Evolutionary conservation across 2,113 vertebrate genomes (phyloP).

Genomic region (Cephalopholis sonnerati): DNA sequence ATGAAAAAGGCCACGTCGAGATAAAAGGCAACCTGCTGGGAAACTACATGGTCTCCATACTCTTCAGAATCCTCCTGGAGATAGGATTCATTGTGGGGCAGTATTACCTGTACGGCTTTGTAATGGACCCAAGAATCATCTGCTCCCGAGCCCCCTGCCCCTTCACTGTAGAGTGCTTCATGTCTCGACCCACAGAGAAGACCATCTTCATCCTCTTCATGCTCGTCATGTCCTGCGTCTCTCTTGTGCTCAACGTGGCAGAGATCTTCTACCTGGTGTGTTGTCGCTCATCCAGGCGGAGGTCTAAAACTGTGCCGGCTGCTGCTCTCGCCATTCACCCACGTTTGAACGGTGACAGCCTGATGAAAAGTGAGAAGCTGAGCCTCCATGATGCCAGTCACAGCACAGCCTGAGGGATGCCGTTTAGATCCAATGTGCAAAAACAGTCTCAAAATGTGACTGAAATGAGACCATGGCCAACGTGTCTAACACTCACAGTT

Average conservation of each 20-base stretch:
- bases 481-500: background rate
- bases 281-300: slow-evolving; percentile 19
- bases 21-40: slow-evolving; percentile 91
- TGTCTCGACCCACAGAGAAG: slow-evolving; percentile 97
- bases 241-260: slow-evolving; percentile 91
- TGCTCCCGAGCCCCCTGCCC: slow-evolving; percentile 92
- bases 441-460: background rate
- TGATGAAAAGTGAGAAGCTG: slow-evolving; percentile 41
- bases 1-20: slow-evolving; percentile 87
- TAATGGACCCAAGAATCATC: slow-evolving; percentile 88
- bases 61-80: slow-evolving; percentile 92
- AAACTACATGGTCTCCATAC: slow-evolving; percentile 92
- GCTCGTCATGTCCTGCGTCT: slow-evolving; percentile 88
- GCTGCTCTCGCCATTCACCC: slow-evolving; percentile 35
- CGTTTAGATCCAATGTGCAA: background rate
- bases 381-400: slow-evolving; percentile 35
- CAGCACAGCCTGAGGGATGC: slow-evolving; percentile 39
- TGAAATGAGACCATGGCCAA: background rate
- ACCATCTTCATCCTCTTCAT: slow-evolving; percentile 94
- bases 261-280: slow-evolving; percentile 92
- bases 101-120: slow-evolving; percentile 94
- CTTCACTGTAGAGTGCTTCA: slow-evolving; percentile 95
- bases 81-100: slow-evolving; percentile 93
- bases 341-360: background rate
- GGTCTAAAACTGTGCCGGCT: background rate